phyloP scores from a whole-genome alignment of 30 jellyfish, hydroid and myxozoan genomes.

The Aurelia sp. region DNA sequence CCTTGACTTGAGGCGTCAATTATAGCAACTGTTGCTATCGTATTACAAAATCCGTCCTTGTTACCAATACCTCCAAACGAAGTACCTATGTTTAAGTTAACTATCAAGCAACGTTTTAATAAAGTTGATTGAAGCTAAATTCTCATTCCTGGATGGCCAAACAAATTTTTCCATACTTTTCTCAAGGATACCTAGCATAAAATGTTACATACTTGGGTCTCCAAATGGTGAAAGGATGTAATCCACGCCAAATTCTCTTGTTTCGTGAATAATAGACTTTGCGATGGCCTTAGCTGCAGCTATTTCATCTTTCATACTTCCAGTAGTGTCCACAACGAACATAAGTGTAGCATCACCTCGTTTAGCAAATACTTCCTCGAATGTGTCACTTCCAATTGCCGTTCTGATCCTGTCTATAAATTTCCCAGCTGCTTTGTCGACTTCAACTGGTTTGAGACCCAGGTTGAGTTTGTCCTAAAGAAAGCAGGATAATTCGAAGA shows the following conservation, averaged over 20 bases:
- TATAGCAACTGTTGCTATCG: too few species aligned
- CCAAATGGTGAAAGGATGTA: constrained; percentile 88
- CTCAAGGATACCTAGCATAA: too few species aligned
- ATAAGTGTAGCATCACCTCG: constrained; percentile 88
- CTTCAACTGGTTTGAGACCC: constrained; percentile 82
- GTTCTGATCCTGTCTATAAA: constrained; percentile 66
- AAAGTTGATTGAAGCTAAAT: too few species aligned
- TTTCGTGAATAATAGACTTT: constrained; percentile 55
- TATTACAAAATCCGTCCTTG: too few species aligned
- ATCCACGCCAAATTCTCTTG: constrained; percentile 77
- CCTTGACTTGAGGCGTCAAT: too few species aligned
- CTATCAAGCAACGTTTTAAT: too few species aligned
- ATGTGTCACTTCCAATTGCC: constrained; percentile 77
- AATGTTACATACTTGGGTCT: constrained; percentile 78
- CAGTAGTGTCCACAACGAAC: constrained; percentile 89
- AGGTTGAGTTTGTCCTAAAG: constrained; percentile 69
- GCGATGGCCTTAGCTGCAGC: constrained; percentile 87
- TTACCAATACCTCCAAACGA: too few species aligned
- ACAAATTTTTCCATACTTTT: too few species aligned
- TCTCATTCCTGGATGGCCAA: too few species aligned
- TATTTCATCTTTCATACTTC: constrained; percentile 85
- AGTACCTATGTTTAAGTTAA: too few species aligned
- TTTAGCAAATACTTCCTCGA: constrained; percentile 71
- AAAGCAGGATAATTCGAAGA: background rate
- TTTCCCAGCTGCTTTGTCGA: constrained; percentile 82